Base-by-base conservation (phyloP, 2,113 vertebrate genomes). In the Semnopithecus entellus region DNA sequence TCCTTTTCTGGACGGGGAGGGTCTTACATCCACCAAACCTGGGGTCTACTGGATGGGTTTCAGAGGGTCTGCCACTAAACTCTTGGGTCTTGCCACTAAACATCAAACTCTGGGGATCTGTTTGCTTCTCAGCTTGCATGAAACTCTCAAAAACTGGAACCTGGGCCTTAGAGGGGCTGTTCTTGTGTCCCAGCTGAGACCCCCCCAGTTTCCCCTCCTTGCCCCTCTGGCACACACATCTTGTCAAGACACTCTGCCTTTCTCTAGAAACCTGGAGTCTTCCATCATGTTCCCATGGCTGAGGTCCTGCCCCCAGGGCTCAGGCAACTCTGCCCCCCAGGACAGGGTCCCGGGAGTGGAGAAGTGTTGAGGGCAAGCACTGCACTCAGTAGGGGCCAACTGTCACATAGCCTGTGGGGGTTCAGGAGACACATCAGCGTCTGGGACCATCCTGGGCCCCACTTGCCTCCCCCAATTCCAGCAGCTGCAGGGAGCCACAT, bases 71-170 rank as follows among this genome's bases (percentile, higher is more conserved):
- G 40, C 17, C 18, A 55, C 40, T 40, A 68, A 86, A 84, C 20
- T 32, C 35, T 85, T 12, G 13, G 48, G 48, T 50, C 48, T 50
- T 50, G 48, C 48, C 48, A 50, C 48, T 48, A 13, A 48, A 87
- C 3, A 8, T 64, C 59, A 80, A 50, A 88, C 43, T 78, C 32
- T 25, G 79, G 43, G 70, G 64, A 6, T 79, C 59, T 80, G 6
- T 80, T 59, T 8, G 4, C 38, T 92, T 81, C 92, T 81, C 18
- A 5, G 40, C 35, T 23, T 94, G 25, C 40, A 57, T 88, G 38
- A 82, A 94, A 55, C 85, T 85, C 45, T 97, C 72, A 91, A 57
- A 93, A 80, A 50, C 61, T 64, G 70, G 55, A 66, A 73, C 8
- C 18, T 2, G 32, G 59, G 55, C 40, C 64, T 78, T 82, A 75